These are phyloP conservation scores for Clinocottus analis DNA, from an alignment of 2,113 vertebrate species.

Conservation along the genomic window DNA sequence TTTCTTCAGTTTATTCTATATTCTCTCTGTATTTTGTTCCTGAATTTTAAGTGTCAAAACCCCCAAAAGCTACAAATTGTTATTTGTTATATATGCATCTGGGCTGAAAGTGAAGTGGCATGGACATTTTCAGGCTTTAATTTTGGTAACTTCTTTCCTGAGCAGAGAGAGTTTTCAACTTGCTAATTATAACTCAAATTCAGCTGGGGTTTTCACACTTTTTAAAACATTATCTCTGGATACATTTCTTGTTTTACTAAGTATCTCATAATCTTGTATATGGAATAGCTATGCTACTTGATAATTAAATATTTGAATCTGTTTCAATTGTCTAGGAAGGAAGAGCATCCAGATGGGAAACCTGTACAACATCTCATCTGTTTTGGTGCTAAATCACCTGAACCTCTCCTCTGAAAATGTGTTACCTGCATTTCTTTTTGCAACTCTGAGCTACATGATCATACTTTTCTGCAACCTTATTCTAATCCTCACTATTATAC, in stretches of 20 bases:
- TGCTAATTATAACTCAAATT: background rate
- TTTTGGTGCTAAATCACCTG: conserved; percentile 56
- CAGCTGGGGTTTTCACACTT: background rate
- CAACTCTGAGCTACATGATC: conserved; percentile 74
- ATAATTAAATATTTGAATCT: background rate
- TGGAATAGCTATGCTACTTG: background rate
- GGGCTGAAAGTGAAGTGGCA: background rate
- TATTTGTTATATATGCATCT: background rate
- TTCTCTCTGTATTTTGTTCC: background rate
- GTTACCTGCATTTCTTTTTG: conserved; percentile 72
- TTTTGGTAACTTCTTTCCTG: conserved; percentile 16
- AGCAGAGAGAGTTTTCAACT: background rate
- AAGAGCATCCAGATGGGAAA: conserved; percentile 39
- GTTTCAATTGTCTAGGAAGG: background rate
- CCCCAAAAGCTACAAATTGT: background rate
- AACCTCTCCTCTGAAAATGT: conserved; percentile 58
- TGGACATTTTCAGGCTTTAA: background rate
- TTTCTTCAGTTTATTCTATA: background rate
- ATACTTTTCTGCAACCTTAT: conserved; percentile 81
- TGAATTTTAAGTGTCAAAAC: background rate
- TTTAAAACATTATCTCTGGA: background rate
- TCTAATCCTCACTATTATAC: conserved; percentile 74
- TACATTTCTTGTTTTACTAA: background rate
- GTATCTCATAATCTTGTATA: background rate
- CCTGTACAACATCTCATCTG: conserved; percentile 60